Percentiles rank a stretch among this genome's conserved stretches.
phyloP scores from a whole-genome alignment of 2,113 vertebrate species.

The Dasyornis broadbenti region DNA sequence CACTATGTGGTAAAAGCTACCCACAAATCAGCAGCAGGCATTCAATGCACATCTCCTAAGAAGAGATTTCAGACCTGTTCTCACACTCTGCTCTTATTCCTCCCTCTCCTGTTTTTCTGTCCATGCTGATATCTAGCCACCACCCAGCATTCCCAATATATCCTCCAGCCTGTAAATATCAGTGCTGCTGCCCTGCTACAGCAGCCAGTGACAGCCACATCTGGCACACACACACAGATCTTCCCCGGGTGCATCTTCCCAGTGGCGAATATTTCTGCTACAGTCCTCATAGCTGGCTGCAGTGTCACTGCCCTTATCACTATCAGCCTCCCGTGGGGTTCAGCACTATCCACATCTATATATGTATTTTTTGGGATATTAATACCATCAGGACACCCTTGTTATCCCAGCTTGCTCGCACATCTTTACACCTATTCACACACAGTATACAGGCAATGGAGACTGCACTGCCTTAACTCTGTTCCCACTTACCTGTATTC shows the following conservation, averaged over 20 bases:
- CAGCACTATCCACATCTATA: not conserved
- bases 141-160: not conserved
- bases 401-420: not conserved
- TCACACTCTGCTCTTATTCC: not conserved
- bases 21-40: not conserved
- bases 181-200: not conserved
- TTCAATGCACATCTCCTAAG: not conserved
- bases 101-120: not conserved
- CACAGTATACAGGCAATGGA: not conserved
- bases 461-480: not conserved
- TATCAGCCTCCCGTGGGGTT: accelerated
- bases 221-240: not conserved
- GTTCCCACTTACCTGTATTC: not conserved
- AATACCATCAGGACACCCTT: not conserved
- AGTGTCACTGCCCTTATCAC: not conserved
- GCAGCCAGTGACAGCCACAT: not conserved
- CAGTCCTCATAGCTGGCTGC: accelerated
- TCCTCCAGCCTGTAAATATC: not conserved
- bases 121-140: not conserved
- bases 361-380: not conserved
- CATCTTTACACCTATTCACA: not conserved
- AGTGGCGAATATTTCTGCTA: not conserved
- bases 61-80: not conserved
- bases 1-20: accelerated
- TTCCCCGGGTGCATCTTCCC: not conserved